These are phyloP conservation scores for Chamaedrilus cognettii DNA, from an alignment of 2,888 invertebrate genomes.

Conservation along the genomic window DNA sequence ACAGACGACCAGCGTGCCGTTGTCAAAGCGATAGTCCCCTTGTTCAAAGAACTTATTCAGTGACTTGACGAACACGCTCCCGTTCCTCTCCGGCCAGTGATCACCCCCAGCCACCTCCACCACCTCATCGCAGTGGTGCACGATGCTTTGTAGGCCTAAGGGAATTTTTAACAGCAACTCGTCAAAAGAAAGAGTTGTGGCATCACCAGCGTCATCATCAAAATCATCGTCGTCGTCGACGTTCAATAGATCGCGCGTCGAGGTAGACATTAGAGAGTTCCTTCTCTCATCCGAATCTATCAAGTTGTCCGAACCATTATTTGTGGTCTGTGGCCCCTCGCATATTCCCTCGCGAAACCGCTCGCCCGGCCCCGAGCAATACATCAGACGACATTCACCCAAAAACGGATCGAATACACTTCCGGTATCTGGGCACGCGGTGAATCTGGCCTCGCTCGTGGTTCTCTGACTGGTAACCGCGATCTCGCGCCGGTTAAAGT, in stretches of 20 bases:
- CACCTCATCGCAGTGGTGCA: not conserved
- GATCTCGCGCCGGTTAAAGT: constrained; percentile 3
- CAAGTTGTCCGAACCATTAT: too few relatives aligned
- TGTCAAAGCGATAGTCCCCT: not conserved
- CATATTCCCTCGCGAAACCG: not conserved
- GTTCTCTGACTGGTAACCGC: too few relatives aligned
- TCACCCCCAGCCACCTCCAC: not conserved
- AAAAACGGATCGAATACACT: constrained; percentile 10
- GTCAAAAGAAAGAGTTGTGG: too few relatives aligned
- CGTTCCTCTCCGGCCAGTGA: not conserved
- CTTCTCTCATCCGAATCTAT: not conserved
- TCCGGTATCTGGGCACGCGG: not conserved
- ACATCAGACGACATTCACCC: not conserved
- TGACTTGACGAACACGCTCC: not conserved
- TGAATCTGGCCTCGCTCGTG: not conserved
- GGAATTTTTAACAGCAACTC: too few relatives aligned
- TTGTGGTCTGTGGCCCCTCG: not conserved
- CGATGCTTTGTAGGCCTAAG: too few relatives aligned
- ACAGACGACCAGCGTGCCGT: not conserved
- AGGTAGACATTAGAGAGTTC: too few relatives aligned
- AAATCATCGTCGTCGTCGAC: not conserved
- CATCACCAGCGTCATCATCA: not conserved
- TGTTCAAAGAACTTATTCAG: not conserved
- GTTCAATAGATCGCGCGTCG: too few relatives aligned
- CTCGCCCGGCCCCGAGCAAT: not conserved